phyloP scores from a whole-genome alignment of 2,888 invertebrate species.

The Lasioglossum figueresi region DNA sequence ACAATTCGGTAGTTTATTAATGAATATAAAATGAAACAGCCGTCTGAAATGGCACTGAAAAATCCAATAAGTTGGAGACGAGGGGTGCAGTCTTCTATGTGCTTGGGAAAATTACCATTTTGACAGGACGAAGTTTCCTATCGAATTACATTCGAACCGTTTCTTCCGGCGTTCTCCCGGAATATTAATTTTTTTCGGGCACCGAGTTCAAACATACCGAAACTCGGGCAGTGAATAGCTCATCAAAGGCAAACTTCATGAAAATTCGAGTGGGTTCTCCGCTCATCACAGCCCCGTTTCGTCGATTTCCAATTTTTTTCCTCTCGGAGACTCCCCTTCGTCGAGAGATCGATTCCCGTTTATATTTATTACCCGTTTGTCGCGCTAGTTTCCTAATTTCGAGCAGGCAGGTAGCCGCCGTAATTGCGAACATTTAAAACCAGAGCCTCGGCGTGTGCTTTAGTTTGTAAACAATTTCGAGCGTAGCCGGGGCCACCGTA shows the following conservation, averaged over 20 bases:
- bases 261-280: constrained; percentile 41
- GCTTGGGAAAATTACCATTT: not conserved
- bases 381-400: constrained; percentile 46
- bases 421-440: constrained; percentile 54
- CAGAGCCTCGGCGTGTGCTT: constrained; percentile 33
- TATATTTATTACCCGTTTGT: constrained; percentile 42
- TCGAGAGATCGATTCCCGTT: constrained; percentile 33
- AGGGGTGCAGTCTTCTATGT: not conserved
- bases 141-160: constrained; percentile 5
- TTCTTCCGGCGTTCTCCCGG: not conserved
- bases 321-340: not conserved
- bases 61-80: not conserved
- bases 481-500: constrained; percentile 32
- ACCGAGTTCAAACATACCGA: constrained; percentile 28
- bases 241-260: constrained; percentile 37
- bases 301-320: constrained; percentile 13
- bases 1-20: too few relatives aligned
- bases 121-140: not conserved
- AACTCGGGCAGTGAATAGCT: constrained; percentile 19
- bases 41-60: not conserved
- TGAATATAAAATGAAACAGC: not conserved
- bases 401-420: not conserved
- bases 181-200: constrained; percentile 43
- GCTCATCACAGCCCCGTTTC: not conserved
- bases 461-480: constrained; percentile 63